Evolutionary conservation across 1,140 invertebrate species (phyloP), one percentile per base, ranked within the genome.

Genomic region (Drosophila sechellia): DNA sequence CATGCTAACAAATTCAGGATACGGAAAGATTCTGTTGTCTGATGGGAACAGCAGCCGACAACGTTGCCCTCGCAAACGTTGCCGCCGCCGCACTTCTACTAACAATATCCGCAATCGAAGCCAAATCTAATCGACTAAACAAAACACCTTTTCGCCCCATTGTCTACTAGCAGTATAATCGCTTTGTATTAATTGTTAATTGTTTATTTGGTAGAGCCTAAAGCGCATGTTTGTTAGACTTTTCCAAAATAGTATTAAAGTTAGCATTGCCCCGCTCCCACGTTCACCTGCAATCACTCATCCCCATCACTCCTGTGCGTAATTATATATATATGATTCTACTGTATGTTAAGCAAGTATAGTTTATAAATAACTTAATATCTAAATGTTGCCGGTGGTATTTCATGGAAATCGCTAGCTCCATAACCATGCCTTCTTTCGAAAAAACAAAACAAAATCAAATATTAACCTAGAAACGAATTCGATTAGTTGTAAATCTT

Each of bases 1-100:
- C 59, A 65, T 72, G 64, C 60, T 58, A 42, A 65, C 54, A 17
- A 42, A 60, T 52, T 25, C 27, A 92, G 91, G 90, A 92, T 92
- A 78, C 85, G 91, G 57, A 92, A 92, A 76, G 91, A 92, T 85
- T 92, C 91, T 40, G 89, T 92, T 77, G 90, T 92, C 81, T 92
- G 89, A 92, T 90, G 81, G 81, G 84, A 77, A 53, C 77, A 76
- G 68, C 81, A 80, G 40, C 80, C 80, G 84, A 60, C 85, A 77
- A 59, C 83, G 81, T 73, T 86, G 81, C 83, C 63, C 50, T 70
- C 78, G 69, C 81, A 78, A 78, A 87, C 75, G 83, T 77, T 89
- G 77, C 84, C 84, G 77, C 84, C 85, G 84, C 84, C 84, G 77
- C 84, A 89, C 75, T 89, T 89, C 64, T 89, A 84, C 56, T 89